phyloP scores from a whole-genome alignment of 2,888 invertebrate genomes.

The Ganaspis brasiliensis region DNA sequence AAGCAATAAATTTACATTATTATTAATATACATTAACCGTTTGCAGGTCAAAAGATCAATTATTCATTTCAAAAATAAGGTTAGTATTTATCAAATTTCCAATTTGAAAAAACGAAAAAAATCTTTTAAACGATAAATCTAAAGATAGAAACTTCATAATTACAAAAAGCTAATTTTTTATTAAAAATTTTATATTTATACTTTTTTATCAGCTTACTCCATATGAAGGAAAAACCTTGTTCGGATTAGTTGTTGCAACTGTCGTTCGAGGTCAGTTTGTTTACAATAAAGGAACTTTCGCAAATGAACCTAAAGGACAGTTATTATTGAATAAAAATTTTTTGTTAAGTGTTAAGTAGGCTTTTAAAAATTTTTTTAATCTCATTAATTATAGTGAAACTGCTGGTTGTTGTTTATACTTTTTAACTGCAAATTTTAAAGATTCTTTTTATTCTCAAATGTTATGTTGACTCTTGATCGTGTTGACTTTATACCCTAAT shows the following conservation, averaged over 20 bases:
- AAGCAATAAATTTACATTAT: too few species aligned
- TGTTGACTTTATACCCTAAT: too few species aligned
- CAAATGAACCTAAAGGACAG: constrained; percentile 80
- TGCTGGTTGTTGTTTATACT: too few species aligned
- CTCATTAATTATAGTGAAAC: too few species aligned
- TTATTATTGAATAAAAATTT: constrained; percentile 76
- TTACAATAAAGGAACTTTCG: constrained; percentile 81
- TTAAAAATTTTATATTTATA: background rate
- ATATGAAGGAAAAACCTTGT: constrained; percentile 84
- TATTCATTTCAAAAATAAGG: constrained; percentile 87
- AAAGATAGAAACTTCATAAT: too few species aligned
- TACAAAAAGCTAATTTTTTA: background rate
- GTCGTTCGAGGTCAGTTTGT: constrained; percentile 85
- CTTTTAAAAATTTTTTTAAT: too few species aligned
- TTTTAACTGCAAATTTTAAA: too few species aligned
- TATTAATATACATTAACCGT: background rate
- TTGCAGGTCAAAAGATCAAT: constrained; percentile 79
- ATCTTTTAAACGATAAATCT: too few species aligned
- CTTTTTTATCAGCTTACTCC: constrained; percentile 83
- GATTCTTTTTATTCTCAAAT: too few species aligned
- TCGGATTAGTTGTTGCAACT: constrained; percentile 85
- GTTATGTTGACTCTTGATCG: too few species aligned
- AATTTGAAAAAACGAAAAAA: background rate
- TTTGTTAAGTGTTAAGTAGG: constrained; percentile 43
- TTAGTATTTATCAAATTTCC: constrained; percentile 68